These are phyloP conservation scores for Dasypus novemcinctus DNA, from an alignment of 2,113 vertebrate genomes.

Conservation along the genomic window DNA sequence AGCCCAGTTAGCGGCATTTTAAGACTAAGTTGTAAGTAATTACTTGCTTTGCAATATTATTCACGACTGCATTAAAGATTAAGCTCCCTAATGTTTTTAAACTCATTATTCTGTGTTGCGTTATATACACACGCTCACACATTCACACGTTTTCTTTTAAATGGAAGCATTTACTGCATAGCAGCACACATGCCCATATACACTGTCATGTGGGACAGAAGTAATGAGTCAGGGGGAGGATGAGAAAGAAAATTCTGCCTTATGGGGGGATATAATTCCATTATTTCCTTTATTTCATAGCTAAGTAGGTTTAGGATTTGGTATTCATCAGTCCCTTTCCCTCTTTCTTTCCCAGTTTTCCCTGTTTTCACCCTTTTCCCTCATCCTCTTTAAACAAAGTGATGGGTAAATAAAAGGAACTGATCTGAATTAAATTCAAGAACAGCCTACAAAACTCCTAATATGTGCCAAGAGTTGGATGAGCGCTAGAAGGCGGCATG, in stretches of 20 bases:
- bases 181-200: too few species aligned
- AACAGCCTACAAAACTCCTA: background rate
- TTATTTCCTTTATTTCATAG: background rate
- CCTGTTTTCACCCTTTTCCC: background rate
- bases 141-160: background rate
- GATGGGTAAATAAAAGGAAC: background rate
- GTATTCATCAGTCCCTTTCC: rapidly evolving
- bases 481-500: background rate
- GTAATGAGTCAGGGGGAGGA: background rate
- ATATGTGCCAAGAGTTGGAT: rapidly evolving
- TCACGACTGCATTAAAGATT: background rate
- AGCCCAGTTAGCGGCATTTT: background rate
- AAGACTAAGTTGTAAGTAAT: background rate
- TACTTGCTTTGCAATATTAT: background rate
- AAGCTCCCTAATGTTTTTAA: background rate
- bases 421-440: background rate
- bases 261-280: rapidly evolving
- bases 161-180: background rate
- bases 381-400: background rate
- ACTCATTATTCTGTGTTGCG: background rate
- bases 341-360: background rate
- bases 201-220: rapidly evolving
- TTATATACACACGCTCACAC: background rate
- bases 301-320: rapidly evolving
- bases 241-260: too few species aligned